Evolutionary conservation across 2,888 invertebrate species (phyloP).

Genomic region (Margaritifera margaritifera): DNA sequence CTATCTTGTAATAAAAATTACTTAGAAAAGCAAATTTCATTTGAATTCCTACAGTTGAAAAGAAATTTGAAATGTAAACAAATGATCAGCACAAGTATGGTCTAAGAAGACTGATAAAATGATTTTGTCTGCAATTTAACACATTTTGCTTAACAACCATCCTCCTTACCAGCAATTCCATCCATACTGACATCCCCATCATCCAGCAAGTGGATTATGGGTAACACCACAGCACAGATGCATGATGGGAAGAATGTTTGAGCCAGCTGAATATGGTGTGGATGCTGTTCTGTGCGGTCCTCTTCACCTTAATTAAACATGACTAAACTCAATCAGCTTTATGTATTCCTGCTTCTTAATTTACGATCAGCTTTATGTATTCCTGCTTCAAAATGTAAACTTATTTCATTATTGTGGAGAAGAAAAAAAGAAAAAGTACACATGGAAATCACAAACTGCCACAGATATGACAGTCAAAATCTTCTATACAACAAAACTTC

Average conservation of each 20-base stretch:
- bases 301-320: slow-evolving; percentile 57
- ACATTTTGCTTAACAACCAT: background rate
- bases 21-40: background rate
- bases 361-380: background rate
- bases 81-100: background rate
- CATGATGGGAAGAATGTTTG: slow-evolving; percentile 97
- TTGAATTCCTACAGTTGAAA: background rate
- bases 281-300: slow-evolving; percentile 68
- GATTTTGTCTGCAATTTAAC: too few relatives aligned
- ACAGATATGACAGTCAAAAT: too few relatives aligned
- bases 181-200: slow-evolving; percentile 96
- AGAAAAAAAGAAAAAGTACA: too few relatives aligned
- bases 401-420: too few relatives aligned
- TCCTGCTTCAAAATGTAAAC: too few relatives aligned
- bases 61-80: background rate
- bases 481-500: too few relatives aligned
- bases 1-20: background rate
- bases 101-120: background rate
- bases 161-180: slow-evolving; percentile 79
- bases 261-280: slow-evolving; percentile 81
- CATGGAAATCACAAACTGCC: too few relatives aligned
- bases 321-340: background rate
- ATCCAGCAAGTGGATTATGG: slow-evolving; percentile 93
- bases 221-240: slow-evolving; percentile 94
- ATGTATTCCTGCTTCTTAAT: too few relatives aligned